phyloP scores from a whole-genome alignment of 2,797 vertebrate species.

The Parotocinclus haroldoi region DNA sequence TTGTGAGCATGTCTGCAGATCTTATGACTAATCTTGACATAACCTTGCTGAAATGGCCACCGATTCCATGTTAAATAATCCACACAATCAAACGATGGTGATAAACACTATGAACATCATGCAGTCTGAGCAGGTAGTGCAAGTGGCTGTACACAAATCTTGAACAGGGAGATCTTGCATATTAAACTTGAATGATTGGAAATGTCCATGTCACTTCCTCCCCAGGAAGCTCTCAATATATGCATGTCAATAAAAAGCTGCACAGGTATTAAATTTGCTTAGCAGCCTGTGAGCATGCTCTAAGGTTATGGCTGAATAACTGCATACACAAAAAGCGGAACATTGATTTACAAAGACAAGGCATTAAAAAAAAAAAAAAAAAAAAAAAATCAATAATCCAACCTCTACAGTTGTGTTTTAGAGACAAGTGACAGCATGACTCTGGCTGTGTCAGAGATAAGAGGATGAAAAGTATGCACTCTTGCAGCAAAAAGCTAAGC shows the following conservation, averaged over 20 bases:
- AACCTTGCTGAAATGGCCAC: too few relatives aligned
- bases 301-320: not conserved
- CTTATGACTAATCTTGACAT: too few relatives aligned
- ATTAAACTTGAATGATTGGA: too few relatives aligned
- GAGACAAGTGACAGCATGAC: not conserved
- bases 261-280: not conserved
- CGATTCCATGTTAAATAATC: too few relatives aligned
- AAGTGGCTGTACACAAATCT: too few relatives aligned
- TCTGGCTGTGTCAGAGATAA: conserved; percentile 4
- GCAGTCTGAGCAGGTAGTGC: too few relatives aligned
- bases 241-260: conserved; percentile 1
- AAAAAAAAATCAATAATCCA: conserved; percentile 1
- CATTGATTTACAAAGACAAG: conserved; percentile 2
- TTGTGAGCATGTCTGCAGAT: too few relatives aligned
- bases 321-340: not conserved
- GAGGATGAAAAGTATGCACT: conserved; percentile 19
- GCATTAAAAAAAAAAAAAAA: not conserved
- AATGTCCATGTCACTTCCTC: too few relatives aligned
- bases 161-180: too few relatives aligned
- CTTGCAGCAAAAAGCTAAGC: conserved; percentile 27
- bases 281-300: not conserved
- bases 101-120: too few relatives aligned
- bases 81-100: too few relatives aligned
- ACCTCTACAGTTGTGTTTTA: not conserved
- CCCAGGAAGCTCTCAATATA: not conserved